Conservation (phyloP, 92 coral and sea anemone species). For the Parazoanthus atlanticus region DNA sequence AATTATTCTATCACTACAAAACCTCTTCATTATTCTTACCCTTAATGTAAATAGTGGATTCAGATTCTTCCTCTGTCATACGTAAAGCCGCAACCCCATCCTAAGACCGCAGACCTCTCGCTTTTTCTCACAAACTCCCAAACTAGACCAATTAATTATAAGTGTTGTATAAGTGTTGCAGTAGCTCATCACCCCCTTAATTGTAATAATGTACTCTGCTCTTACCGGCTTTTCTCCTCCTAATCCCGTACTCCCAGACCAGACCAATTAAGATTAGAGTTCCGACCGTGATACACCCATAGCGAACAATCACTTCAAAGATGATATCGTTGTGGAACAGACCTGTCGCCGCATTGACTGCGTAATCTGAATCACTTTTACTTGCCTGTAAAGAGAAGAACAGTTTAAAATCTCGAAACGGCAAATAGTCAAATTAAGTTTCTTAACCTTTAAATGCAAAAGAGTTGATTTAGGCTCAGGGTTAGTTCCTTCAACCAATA, state of each 20-base stretch:
- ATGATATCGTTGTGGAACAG: conserved; percentile 72
- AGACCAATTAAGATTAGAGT: conserved; percentile 73
- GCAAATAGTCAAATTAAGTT: neutral
- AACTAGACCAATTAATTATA: no score
- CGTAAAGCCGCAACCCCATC: no score
- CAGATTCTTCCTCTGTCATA: no score
- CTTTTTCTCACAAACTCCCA: no score
- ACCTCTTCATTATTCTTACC: no score
- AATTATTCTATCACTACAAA: no score
- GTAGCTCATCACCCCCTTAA: neutral
- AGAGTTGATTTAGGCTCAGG: neutral
- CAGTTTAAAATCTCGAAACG: neutral
- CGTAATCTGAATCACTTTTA: conserved; percentile 63
- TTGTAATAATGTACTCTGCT: neutral
- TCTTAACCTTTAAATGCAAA: neutral
- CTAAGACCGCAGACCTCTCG: no score
- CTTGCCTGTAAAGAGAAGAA: conserved; percentile 52
- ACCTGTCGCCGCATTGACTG: conserved; percentile 73
- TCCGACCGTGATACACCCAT: conserved; percentile 62
- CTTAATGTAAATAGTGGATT: no score
- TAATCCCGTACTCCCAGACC: conserved; percentile 77
- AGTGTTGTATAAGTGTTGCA: no score
- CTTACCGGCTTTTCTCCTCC: conserved; percentile 61
- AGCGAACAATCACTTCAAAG: conserved; percentile 51
- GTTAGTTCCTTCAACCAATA: neutral